Conservation (phyloP, 2,888 invertebrate genomes). For the Meganola albula region DNA sequence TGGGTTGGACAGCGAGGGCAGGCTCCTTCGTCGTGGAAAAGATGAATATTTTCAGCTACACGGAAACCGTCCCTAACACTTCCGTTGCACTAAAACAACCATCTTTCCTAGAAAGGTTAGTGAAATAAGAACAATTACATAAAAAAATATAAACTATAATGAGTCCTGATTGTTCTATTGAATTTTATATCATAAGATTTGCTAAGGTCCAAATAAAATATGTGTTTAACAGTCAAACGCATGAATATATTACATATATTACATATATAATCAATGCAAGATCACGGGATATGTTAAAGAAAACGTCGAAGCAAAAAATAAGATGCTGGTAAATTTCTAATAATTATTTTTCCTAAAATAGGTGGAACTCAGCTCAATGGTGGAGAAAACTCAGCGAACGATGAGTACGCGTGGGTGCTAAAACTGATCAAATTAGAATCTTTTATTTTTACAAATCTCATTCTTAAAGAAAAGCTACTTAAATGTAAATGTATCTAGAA, state of each 20-base stretch:
- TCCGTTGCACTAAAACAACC: constrained; percentile 69
- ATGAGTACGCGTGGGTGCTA: constrained; percentile 47
- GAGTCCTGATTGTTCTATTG: too few relatives aligned
- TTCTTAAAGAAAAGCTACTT: constrained; percentile 11
- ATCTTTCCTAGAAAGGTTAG: constrained; percentile 70
- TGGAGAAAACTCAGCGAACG: constrained; percentile 33
- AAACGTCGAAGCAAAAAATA: too few relatives aligned
- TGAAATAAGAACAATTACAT: too few relatives aligned
- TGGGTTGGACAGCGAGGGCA: constrained; percentile 88
- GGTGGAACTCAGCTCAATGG: constrained; percentile 40
- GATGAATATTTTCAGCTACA: constrained; percentile 79
- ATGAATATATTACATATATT: too few relatives aligned
- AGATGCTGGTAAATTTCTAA: constrained; percentile 12
- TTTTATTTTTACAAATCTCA: constrained; percentile 1
- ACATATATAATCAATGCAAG: too few relatives aligned
- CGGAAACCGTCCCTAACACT: constrained; percentile 64
- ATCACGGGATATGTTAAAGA: too few relatives aligned
- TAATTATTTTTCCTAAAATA: constrained; percentile 39
- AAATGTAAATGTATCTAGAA: too few relatives aligned
- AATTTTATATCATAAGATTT: too few relatives aligned
- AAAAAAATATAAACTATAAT: too few relatives aligned
- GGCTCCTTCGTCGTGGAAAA: constrained; percentile 90
- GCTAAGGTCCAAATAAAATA: too few relatives aligned
- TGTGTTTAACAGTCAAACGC: too few relatives aligned
- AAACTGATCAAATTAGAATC: constrained; percentile 9